phyloP scores from a whole-genome alignment of 1,140 invertebrate genomes.

The Venturia canescens region DNA sequence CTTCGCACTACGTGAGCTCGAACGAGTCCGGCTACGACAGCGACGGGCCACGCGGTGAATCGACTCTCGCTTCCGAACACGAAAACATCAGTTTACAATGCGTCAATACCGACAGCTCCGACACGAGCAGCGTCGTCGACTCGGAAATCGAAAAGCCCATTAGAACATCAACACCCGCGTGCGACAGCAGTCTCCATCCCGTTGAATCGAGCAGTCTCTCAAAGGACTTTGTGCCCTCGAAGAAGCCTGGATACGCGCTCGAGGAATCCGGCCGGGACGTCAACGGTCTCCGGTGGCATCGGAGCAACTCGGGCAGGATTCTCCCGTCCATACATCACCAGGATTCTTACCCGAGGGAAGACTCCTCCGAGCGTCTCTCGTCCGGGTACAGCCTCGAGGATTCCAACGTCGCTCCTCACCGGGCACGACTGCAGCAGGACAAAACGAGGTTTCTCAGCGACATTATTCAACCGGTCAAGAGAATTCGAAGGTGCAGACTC shows the following conservation, averaged over 20 bases:
- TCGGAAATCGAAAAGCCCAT: constrained; percentile 72
- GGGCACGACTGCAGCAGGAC: constrained; percentile 71
- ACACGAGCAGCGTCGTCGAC: constrained; percentile 72
- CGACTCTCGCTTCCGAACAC: constrained; percentile 68
- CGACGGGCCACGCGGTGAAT: constrained; percentile 79
- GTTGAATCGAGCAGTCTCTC: constrained; percentile 9
- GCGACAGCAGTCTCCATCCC: constrained; percentile 61
- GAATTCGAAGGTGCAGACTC: constrained; percentile 67
- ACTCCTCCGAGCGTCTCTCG: constrained; percentile 50
- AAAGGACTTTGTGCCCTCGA: not conserved
- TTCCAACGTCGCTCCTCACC: constrained; percentile 63
- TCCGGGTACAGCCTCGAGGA: constrained; percentile 49
- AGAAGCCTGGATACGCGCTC: not conserved
- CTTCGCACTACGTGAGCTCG: constrained; percentile 84
- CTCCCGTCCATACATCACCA: constrained; percentile 71
- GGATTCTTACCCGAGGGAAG: constrained; percentile 54
- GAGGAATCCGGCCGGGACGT: constrained; percentile 54
- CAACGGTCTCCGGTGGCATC: constrained; percentile 73
- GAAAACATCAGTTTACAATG: constrained; percentile 69
- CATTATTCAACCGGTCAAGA: constrained; percentile 70
- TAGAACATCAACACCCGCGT: constrained; percentile 65
- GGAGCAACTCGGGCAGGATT: constrained; percentile 69
- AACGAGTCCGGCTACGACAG: constrained; percentile 91
- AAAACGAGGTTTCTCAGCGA: constrained; percentile 72
- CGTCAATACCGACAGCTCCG: constrained; percentile 71